Conservation (phyloP, 92 coral and sea anemone genomes). For the Hydrozoanthus gracilis region DNA sequence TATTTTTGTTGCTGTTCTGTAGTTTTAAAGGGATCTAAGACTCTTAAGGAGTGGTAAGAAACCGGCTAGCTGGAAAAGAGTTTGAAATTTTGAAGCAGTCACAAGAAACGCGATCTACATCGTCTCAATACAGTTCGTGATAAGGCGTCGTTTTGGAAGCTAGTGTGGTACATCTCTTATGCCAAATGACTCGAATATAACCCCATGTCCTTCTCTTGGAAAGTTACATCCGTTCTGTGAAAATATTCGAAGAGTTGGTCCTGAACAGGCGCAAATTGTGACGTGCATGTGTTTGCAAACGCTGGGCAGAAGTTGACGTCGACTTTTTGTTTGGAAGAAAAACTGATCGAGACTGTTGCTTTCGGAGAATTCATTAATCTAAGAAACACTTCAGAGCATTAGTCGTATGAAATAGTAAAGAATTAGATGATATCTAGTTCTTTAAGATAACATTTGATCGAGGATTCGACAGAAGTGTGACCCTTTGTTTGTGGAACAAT, state of each 20-base stretch:
- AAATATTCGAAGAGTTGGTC: not conserved
- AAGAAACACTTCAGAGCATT: not conserved
- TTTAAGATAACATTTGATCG: not conserved
- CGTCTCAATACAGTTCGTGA: not conserved
- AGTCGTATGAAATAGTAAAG: not conserved
- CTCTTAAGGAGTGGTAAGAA: not conserved
- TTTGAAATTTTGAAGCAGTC: not conserved
- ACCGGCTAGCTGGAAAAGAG: not conserved
- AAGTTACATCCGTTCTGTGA: not conserved
- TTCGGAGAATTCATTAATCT: not conserved
- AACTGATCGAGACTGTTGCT: not conserved
- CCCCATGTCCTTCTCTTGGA: not conserved
- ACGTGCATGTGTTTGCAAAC: constrained; percentile 25
- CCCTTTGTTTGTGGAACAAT: not conserved
- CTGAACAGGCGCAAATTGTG: not conserved
- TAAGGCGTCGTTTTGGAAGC: constrained; percentile 36
- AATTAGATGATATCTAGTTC: not conserved
- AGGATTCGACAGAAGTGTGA: not conserved
- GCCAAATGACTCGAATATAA: not conserved
- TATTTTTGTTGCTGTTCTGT: constrained; percentile 42
- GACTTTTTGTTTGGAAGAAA: not conserved
- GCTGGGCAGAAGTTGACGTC: constrained; percentile 22
- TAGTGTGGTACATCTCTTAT: not conserved
- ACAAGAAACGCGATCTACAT: constrained; percentile 18
- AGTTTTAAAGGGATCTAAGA: not conserved